Evolutionary conservation across 2,113 vertebrate species (phyloP), one percentile per base, ranked within the genome.

Genomic region (Vimba vimba): DNA sequence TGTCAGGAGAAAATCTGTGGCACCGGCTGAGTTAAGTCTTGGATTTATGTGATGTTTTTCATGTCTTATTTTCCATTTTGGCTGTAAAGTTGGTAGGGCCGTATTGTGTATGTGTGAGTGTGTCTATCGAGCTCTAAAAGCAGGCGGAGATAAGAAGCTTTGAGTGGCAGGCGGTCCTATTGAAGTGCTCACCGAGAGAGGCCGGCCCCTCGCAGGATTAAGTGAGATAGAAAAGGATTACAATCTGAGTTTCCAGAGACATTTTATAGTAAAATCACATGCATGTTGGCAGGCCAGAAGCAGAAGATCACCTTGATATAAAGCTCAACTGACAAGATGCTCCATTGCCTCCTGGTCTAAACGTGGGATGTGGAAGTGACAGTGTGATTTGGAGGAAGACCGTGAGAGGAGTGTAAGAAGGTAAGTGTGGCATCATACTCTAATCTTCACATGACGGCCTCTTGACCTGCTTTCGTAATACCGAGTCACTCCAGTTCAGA

Each of bases 121-220:
- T 85, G 69, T 87, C 86, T 79, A n/a, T 59, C 2, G 59, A 78
- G 68, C 66, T 50, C 86, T 90, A 88, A 92, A 92, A 91, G 88
- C 90, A 90, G 89, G 68, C 88, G 88, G 85, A 88, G 87, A 88
- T 93, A 94, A 94, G 94, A 89, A 92, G 93, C 91, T 94, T 94
- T 93, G 91, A 91, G 86, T 91, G 89, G 64, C 83, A 73, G 82
- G 68, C 73, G 55, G 64, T 82, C 64, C 64, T 66, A 82, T 75
- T 17, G 57, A 81, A 66, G 45, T 64, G 69, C 75, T 83, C 80
- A 21, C 74, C 52, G 59, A 75, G 78, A 85, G 11, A 55, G 83
- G 50, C 39, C 73, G 57, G 25, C 69, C 50, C 66, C 47, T 83
- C 77, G 33, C 43, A 25, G 91, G 93, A 94, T 94, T 94, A 93